These are phyloP conservation scores for Nasonia oneida DNA, from an alignment of 2,888 invertebrate species.

Conservation along the genomic window DNA sequence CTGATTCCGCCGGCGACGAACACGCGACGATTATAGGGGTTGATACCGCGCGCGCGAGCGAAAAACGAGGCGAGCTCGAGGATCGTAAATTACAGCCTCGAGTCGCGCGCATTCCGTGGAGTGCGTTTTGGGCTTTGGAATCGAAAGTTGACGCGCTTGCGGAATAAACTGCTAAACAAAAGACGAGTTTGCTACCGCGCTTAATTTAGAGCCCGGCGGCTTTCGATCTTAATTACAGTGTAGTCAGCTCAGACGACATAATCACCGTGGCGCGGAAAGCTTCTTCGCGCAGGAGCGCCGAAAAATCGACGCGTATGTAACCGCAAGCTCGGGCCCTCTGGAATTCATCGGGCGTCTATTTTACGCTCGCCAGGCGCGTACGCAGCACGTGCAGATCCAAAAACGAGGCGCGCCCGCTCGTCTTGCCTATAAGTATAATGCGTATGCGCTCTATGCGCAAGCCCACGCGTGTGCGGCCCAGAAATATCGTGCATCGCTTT, in stretches of 20 bases:
- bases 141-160: neutral
- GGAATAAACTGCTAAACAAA: too few relatives aligned
- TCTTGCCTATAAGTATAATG: neutral
- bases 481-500: conserved; percentile 35
- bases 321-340: neutral
- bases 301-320: neutral
- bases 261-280: neutral
- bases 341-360: neutral
- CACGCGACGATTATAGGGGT: conserved; percentile 15
- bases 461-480: conserved; percentile 2
- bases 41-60: neutral
- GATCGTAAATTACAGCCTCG: neutral
- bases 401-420: too few relatives aligned
- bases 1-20: neutral
- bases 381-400: neutral
- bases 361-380: neutral
- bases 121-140: neutral
- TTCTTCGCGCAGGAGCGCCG: neutral
- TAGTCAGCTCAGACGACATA: neutral
- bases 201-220: neutral
- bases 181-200: neutral
- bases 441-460: neutral
- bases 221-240: neutral
- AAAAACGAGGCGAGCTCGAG: neutral
- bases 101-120: neutral